Evolutionary conservation across 2,888 invertebrate genomes (phyloP), one percentile per base, ranked within the genome.

Genomic region (Brachycybe producta): DNA sequence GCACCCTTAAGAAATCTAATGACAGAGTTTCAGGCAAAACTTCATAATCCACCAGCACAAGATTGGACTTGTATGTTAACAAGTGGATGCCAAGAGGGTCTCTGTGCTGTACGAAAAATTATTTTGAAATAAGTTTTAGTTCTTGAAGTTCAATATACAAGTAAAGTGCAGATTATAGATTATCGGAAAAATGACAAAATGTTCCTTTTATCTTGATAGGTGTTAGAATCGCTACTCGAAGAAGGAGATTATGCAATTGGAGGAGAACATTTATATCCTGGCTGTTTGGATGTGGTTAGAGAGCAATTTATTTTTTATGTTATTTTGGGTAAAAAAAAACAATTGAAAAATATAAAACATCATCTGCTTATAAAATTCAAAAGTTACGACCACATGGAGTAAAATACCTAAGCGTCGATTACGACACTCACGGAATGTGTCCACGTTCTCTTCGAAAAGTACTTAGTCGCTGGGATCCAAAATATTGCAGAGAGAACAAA

Each of bases 181-280:
- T 13, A 13, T 11, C 13, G 7, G 13, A 30, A 13, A 13, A 30
- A 8, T 11, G 30, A 11, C n/a, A 36, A 17, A 36, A 36, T 11
- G 19, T 36, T 36, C 13, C 7, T 11, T 30, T 7, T 8, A 36
- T 17, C 19, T 36, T 36, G 36, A 11, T 36, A 46, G 46, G 24
- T n/a, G 15, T 46, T 46, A 2, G 46, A 46, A 35, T 23, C 26
- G 46, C 21, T 46, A n/a, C 8, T 46, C 7, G 8, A 46, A 7
- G 46, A 46, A 46, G 46, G 46, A 3, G 46, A 46, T 35, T 23
- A 34, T 23, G 24, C 36, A 7, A 8, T 46, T 35, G 35, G 46
- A 13, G 34, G 35, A 1, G 46, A 46, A n/a, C 46, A 46, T 21
- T 46, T 34, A n/a, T 46, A 28, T 23, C 36, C 46, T 34, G 46